These are phyloP conservation scores for Anniella stebbinsi DNA, from an alignment of 2,797 vertebrate genomes.

Conservation along the genomic window DNA sequence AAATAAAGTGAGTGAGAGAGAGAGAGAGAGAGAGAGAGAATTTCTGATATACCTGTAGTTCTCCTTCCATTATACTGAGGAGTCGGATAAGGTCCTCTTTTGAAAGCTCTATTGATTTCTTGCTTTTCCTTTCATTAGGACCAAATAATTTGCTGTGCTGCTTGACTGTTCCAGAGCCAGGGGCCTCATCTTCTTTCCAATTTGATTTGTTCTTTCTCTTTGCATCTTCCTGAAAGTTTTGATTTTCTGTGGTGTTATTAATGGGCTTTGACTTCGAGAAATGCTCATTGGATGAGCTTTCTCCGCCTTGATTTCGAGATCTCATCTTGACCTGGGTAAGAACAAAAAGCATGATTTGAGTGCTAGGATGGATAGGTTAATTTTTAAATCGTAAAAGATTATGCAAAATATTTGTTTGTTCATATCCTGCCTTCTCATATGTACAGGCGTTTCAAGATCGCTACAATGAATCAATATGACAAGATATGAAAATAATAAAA, in stretches of 20 bases:
- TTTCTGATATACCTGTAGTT: conserved; percentile 88
- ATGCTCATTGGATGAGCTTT: conserved; percentile 83
- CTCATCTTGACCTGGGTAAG: conserved; percentile 87
- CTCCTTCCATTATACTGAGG: conserved; percentile 97
- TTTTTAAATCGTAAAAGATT: neutral
- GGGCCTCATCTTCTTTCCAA: conserved; percentile 82
- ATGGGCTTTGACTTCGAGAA: conserved; percentile 83
- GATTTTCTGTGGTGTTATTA: conserved; percentile 80
- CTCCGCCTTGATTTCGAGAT: conserved; percentile 88
- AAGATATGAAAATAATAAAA: neutral
- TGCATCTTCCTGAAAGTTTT: conserved; percentile 80
- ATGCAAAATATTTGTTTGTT: conserved; percentile 20
- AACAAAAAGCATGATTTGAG: conserved; percentile 35
- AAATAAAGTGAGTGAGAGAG: neutral
- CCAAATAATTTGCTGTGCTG: conserved; percentile 80
- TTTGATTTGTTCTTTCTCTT: conserved; percentile 85
- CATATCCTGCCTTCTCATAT: too few species aligned
- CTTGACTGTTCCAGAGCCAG: conserved; percentile 86
- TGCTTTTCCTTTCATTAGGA: conserved; percentile 72
- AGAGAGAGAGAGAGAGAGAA: neutral
- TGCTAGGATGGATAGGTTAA: conserved; percentile 35
- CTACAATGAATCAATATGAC: neutral
- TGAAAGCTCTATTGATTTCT: conserved; percentile 83
- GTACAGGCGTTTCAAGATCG: neutral
- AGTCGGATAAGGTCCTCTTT: conserved; percentile 90